Base-by-base conservation (phyloP, 2,113 vertebrate genomes). In the Scartelaos histophorus region DNA sequence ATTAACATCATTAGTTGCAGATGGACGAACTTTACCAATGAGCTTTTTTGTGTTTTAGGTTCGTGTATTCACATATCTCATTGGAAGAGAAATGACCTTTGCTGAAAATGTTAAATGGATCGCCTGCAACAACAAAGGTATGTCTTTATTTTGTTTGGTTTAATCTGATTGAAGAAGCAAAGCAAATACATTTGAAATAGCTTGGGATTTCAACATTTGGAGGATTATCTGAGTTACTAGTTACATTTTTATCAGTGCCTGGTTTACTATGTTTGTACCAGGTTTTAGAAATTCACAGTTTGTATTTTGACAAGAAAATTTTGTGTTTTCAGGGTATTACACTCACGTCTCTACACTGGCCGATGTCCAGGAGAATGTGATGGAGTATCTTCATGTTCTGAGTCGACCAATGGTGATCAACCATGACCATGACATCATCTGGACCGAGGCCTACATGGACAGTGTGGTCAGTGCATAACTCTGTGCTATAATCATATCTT, bases 401-500 rank as follows among this genome's bases (percentile, higher is more conserved):
- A 99, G 97, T 82, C 93, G 97, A 7, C 97, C 97, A 61, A 98
- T 99, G 97, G 97, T 97, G 89, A 98, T 99, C 88, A 97, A 96
- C 91, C 97, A 98, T 0, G 95, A 97, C 85, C 97, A 98, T 0
- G 97, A 99, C 82, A 94, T 98, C 83, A 98, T 96, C 88, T 99
- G 97, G 97, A 99, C 97, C 0, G 97, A 98, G 83, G 97, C 97
- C 24, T 99, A 98, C 79, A 97, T 98, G 96, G 96, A 98, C 87
- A 98, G 92, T 38, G 96, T 95, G 91, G 96, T 97, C 80, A 94
- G 96, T 85, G 34, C n/a, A 29, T 29, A 29, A 29, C 29, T 29
- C 2, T 29, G 2, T 29, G 29, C 4, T 29, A n/a, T n/a, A n/a
- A n/a, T n/a, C n/a, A n/a, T n/a, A 29, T 29, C 29, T 29, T 29